phyloP scores from a whole-genome alignment of 2,888 invertebrate genomes.

The Dicyrtoma fusca region DNA sequence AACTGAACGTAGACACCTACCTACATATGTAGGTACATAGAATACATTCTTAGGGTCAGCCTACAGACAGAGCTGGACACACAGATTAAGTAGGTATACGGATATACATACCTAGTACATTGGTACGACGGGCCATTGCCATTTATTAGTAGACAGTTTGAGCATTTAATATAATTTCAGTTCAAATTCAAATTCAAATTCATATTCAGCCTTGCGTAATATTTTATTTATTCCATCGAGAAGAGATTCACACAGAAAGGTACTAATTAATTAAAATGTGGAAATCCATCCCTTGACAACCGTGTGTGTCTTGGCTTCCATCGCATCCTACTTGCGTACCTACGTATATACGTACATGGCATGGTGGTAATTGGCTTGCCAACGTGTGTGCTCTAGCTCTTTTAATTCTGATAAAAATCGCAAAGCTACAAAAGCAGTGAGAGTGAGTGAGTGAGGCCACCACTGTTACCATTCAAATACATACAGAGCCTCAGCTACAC shows the following conservation, averaged over 20 bases:
- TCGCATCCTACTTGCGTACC: no score
- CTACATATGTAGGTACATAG: no score
- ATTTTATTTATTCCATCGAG: no score
- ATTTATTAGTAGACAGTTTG: neutral
- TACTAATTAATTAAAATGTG: conserved; percentile 20
- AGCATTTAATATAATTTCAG: neutral
- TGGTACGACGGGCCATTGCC: neutral
- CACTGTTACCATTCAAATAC: neutral
- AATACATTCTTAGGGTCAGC: no score
- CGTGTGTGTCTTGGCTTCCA: conserved; percentile 10
- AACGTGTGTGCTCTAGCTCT: no score
- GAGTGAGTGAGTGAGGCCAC: neutral
- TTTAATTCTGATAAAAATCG: no score
- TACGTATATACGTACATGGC: no score
- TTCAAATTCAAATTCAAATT: neutral
- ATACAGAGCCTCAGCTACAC: neutral
- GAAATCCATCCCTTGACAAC: neutral
- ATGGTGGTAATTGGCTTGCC: no score
- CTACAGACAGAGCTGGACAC: no score
- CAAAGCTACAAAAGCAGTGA: neutral
- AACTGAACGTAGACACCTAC: no score
- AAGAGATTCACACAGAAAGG: neutral
- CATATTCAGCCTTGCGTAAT: neutral
- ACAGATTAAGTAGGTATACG: no score
- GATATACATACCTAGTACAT: no score